Evolutionary conservation across 2,888 invertebrate species (phyloP).

Genomic region (Coleophora flavipennella): DNA sequence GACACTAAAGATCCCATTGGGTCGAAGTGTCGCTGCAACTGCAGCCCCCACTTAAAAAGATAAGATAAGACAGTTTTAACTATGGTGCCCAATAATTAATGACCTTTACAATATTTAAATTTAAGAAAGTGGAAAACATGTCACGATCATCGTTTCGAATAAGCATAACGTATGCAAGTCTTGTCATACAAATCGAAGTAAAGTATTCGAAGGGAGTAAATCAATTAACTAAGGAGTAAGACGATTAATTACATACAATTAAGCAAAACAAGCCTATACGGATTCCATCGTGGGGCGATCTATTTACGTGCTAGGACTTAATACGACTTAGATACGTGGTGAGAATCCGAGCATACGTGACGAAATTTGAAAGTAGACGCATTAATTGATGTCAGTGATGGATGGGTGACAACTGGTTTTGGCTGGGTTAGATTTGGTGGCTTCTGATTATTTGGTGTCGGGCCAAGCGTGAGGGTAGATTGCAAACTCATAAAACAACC

Average conservation of each 20-base stretch:
- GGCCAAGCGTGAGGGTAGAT: too few relatives aligned
- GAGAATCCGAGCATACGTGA: conserved; percentile 37
- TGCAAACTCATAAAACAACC: too few relatives aligned
- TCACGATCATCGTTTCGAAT: background rate
- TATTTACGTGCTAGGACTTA: conserved; percentile 43
- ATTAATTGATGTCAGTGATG: background rate
- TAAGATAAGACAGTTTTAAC: too few relatives aligned
- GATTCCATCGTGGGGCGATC: conserved; percentile 31
- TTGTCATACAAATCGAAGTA: conserved; percentile 2
- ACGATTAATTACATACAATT: conserved; percentile 47
- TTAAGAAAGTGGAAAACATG: too few relatives aligned
- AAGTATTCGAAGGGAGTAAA: conserved; percentile 16
- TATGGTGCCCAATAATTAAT: too few relatives aligned
- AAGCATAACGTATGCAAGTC: conserved; percentile 2
- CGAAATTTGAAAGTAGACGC: conserved; percentile 17
- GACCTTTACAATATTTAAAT: too few relatives aligned
- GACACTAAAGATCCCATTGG: too few relatives aligned
- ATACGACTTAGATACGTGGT: conserved; percentile 21
- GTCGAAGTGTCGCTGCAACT: too few relatives aligned
- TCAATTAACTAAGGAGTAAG: conserved; percentile 21
- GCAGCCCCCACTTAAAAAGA: too few relatives aligned
- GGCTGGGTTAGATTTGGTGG: too few relatives aligned
- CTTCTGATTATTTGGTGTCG: too few relatives aligned
- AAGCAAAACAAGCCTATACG: conserved; percentile 40
- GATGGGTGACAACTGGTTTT: background rate